Percentiles rank a stretch among this genome's conserved stretches.
These are phyloP conservation scores for Stomorhina lunata DNA, from an alignment of 2,888 invertebrate species.

Conservation along the genomic window DNA sequence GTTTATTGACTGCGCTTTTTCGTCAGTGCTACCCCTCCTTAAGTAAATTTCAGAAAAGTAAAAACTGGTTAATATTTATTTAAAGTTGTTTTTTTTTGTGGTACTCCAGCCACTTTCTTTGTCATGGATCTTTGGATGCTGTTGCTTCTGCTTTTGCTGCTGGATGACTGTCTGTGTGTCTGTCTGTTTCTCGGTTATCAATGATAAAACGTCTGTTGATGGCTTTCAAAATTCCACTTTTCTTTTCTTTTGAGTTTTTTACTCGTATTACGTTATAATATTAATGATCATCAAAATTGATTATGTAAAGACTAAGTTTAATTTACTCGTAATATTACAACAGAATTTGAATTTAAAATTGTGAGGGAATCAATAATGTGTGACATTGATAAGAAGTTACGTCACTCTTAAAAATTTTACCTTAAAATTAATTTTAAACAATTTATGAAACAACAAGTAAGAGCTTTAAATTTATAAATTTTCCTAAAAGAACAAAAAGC, in stretches of 20 bases:
- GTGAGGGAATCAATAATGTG: background rate
- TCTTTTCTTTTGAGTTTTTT: constrained; percentile 21
- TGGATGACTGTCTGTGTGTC: background rate
- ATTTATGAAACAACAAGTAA: no score
- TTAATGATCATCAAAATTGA: constrained; percentile 12
- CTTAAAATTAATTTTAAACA: no score
- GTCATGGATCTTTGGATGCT: constrained; percentile 1
- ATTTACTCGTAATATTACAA: background rate
- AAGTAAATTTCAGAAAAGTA: background rate
- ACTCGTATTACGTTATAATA: background rate
- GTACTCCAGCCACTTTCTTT: constrained; percentile 55
- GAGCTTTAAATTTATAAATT: no score
- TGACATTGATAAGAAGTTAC: background rate
- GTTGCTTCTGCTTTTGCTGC: background rate
- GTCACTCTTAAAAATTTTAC: no score
- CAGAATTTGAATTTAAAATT: background rate
- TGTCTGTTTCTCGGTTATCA: background rate
- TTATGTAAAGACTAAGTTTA: constrained; percentile 41
- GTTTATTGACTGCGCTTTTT: background rate
- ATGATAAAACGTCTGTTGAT: background rate
- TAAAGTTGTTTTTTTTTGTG: constrained; percentile 26
- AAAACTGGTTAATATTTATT: constrained; percentile 26
- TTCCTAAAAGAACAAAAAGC: no score
- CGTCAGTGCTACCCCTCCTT: background rate
- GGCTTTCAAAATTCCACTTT: constrained; percentile 27